Evolutionary conservation across 2,113 vertebrate genomes (phyloP).

Genomic region (Prunella himalayana): DNA sequence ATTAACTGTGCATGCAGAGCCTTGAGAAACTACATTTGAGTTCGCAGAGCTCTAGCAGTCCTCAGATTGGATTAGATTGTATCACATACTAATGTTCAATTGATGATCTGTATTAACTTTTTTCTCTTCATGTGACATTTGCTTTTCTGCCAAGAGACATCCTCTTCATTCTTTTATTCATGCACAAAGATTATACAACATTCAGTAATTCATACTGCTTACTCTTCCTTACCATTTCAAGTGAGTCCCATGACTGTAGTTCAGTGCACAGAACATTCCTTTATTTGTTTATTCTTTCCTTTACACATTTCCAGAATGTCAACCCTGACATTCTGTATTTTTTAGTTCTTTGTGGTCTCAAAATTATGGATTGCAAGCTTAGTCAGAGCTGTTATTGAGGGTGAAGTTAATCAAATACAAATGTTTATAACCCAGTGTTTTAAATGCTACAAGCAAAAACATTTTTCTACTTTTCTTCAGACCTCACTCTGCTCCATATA

Average conservation of each 20-base stretch:
- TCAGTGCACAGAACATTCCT: background rate
- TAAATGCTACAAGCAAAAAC: background rate
- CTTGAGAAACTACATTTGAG: background rate
- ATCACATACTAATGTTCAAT: background rate
- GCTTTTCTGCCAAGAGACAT: background rate
- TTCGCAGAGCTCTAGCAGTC: background rate
- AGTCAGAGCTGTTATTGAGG: constrained; percentile 26
- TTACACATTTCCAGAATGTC: background rate
- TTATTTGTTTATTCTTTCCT: constrained; percentile 31
- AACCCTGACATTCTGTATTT: background rate
- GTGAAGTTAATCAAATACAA: constrained; percentile 43
- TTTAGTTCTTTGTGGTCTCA: constrained; percentile 10
- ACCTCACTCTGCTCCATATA: background rate
- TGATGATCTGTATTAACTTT: background rate
- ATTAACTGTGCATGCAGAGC: background rate
- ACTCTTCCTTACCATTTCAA: background rate
- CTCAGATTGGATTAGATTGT: background rate
- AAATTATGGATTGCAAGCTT: background rate
- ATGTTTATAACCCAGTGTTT: constrained; percentile 1
- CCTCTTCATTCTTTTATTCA: background rate
- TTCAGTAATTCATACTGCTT: background rate
- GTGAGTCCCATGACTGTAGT: background rate
- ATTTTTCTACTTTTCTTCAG: background rate
- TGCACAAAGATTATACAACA: background rate
- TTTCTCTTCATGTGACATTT: background rate